Percentiles rank a stretch among this genome's conserved stretches.
Conservation (phyloP, 2,888 invertebrate genomes). For the Prenolepis imparis region DNA sequence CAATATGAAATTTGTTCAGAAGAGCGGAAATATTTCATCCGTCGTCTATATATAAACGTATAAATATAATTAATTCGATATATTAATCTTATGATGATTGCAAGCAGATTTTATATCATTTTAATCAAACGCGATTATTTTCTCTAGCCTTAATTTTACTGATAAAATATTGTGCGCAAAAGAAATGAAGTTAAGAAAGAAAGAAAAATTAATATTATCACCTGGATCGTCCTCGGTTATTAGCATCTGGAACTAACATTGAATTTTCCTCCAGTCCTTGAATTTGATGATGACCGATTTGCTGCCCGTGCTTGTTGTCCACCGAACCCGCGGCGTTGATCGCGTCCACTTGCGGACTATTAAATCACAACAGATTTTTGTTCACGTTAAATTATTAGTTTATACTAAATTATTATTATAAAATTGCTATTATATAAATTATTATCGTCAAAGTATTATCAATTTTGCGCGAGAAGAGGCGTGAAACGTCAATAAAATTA, state of each 20-base stretch:
- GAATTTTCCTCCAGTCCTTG: constrained; percentile 73
- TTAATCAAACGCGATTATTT: neutral
- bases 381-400: neutral
- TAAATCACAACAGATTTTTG: constrained; percentile 51
- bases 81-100: neutral
- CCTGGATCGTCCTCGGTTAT: constrained; percentile 77
- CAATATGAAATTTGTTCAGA: neutral
- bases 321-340: constrained; percentile 73
- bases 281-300: constrained; percentile 69
- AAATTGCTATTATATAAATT: too few relatives aligned
- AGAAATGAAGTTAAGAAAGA: neutral
- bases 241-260: constrained; percentile 73
- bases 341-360: constrained; percentile 80
- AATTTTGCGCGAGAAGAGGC: neutral
- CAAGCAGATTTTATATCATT: neutral
- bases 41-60: neutral
- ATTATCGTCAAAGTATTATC: neutral
- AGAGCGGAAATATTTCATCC: neutral
- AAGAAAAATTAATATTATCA: constrained; percentile 57
- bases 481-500: neutral
- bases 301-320: constrained; percentile 75
- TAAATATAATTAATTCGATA: neutral
- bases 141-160: neutral
- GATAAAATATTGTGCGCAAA: neutral
- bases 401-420: neutral